Evolutionary conservation across 2,113 vertebrate genomes (phyloP), one percentile per base, ranked within the genome.

Genomic region (Chrysemys picta): DNA sequence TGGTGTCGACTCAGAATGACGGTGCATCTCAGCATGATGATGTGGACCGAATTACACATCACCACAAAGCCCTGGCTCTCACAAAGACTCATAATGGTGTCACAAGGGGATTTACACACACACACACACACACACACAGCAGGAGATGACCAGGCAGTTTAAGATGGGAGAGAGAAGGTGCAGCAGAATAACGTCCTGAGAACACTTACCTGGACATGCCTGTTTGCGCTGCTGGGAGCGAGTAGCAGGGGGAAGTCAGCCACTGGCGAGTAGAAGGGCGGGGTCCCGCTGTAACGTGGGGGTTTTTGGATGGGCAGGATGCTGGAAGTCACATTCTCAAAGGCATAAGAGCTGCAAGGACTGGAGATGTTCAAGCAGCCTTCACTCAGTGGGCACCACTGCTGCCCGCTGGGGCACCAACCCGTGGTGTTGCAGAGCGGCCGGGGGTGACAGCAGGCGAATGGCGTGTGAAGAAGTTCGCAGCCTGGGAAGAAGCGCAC

Each of bases 401-500:
- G 98, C 82, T 96, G 97, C 2, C 98, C 98, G 22, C 45, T 80
- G 76, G 91, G 92, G 93, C 98, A 99, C 27, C 97, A 98, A 9
- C 98, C 98, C 1, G 98, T 98, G n/a, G 98, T 98, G 97, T 98
- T 98, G 72, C 98, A 99, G 82, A 98, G 94, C 0, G 98, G 97
- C 7, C 94, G 88, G 1, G 79, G 76, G 16, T 98, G 98, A 86
- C 98, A 99, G 96, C 97, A 98, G 95, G 97, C 98, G 90, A 98
- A 99, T 1, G 98, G 97, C 50, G 98, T 98, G 9, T 97, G 91
- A 19, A 98, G 97, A 53, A 96, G 93, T 78, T 94, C 96, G 92
- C 98, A 99, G 75, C 98, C 98, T 99, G 93, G 35, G 75, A 91
- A 65, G 8, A 57, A 69, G 53, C 42, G 76, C 19, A 38, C 5